Base-by-base conservation (phyloP, 2,888 invertebrate genomes). In the Celastrina argiolus region DNA sequence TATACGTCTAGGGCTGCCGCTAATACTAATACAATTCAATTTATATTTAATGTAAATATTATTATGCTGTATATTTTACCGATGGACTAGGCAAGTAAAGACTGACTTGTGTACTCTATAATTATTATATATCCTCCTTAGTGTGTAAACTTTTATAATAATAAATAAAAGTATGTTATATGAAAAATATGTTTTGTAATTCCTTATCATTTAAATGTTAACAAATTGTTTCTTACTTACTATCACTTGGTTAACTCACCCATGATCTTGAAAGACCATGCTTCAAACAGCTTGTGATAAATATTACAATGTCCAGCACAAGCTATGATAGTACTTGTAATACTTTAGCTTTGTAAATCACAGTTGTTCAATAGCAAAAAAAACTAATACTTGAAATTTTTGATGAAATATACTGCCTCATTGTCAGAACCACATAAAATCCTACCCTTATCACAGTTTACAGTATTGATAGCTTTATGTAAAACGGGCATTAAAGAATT, bases 371-470 rank as follows among this genome's bases (percentile, higher is more conserved):
- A 31, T 31, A 10, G 5, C 18, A 12, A 39, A 26, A 63, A 31
- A 39, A 7, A 39, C 41, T 66, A 72, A 51, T 72, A 71, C 63
- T 89, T 91, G 68, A 94, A 87, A 84, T 95, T 94, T 81, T 93
- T 94, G 68, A 97, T 93, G 59, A 96, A 90, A 85, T 97, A 97
- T 73, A 98, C 88, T 31, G 97, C 97, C 90, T 98, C 98, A 81
- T 96, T 96, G 78, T 98, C 97, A 72, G 96, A 94, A 1, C 97
- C 97, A 83, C 96, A 97, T 36, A 98, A 83, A 63, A 97, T 89
- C 71, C 94, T 94, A 59, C 94, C 93, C 73, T 93, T 94, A 74
- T 94, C 94, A 66, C 97, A 93, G 85, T 97, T 96, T 63, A 98
- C 88, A 28, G 94, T 94, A 81, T 98, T 98, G 51, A 98, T 93